Base-by-base conservation (phyloP, 2,113 vertebrate species). In the Anser brachyrhynchus region DNA sequence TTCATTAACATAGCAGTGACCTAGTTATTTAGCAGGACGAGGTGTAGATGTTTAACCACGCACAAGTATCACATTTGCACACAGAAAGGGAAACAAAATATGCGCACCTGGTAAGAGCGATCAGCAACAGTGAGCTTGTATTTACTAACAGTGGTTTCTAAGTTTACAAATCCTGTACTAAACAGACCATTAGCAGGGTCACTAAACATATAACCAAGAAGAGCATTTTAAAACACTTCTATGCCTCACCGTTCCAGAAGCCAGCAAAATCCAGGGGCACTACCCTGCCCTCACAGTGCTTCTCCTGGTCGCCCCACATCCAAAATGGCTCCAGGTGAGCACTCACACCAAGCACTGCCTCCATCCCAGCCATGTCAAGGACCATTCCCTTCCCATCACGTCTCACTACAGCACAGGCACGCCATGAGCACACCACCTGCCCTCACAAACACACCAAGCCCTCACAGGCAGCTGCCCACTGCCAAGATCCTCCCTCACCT, bases 271-370 rank as follows among this genome's bases (percentile, higher is more conserved):
- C 55, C 62, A 41, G 37, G 25, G 39, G 62, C 17, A 19, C 16
- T 16, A 3, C 58, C 35, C 20, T 26, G 13, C 28, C 22, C 6
- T 14, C 43, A 11, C 29, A 22, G 46, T 3, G 3, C 26, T 74
- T 67, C 29, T 22, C 49, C 5, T 0, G 1, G 11, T 46, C 0
- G 0, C 21, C n/a, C 5, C 29, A 23, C 0, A 0, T 3, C 4
- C 14, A 37, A 51, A 61, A 29, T 2, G 10, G 20, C 44, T 67
- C 11, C 21, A 0, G 0, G 5, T 1, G 9, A 13, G 4, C 0
- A 2, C 29, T 46, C 31, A 33, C 39, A 57, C 8, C 0, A 0
- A 51, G 9, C 62, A n/a, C 22, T 9, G 25, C 7, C n/a, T 58
- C 59, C 0, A 0, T 6, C 23, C 44, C n/a, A 61, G 21, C n/a